These are phyloP conservation scores for Drosophila vallismaia DNA, from an alignment of 2,888 invertebrate genomes.

Conservation along the genomic window DNA sequence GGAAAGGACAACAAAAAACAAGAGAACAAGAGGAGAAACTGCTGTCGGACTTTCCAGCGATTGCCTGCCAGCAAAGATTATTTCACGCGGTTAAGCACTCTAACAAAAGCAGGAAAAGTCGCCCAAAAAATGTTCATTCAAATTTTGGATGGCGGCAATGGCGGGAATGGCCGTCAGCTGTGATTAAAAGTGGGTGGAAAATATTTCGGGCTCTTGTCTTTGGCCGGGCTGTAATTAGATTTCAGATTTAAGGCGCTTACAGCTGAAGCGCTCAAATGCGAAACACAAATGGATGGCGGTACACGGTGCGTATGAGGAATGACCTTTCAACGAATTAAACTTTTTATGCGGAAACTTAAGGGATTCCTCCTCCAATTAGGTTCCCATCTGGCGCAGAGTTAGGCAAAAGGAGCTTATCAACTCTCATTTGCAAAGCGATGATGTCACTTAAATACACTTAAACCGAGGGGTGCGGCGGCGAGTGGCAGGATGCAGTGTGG, in stretches of 20 bases:
- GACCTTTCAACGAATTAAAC: neutral
- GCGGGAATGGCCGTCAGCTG: slow-evolving; percentile 59
- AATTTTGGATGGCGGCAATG: slow-evolving; percentile 43
- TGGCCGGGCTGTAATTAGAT: slow-evolving; percentile 71
- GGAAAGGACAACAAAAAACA: slow-evolving; percentile 32
- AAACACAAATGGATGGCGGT: slow-evolving; percentile 41
- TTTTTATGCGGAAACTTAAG: neutral
- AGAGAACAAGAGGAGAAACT: slow-evolving; percentile 5
- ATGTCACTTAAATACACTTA: slow-evolving; percentile 58
- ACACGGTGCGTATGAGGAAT: slow-evolving; percentile 9
- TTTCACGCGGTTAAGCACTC: slow-evolving; percentile 80
- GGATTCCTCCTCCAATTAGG: slow-evolving; percentile 62
- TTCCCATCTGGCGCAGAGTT: slow-evolving; percentile 64
- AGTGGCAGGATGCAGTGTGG: slow-evolving; percentile 39
- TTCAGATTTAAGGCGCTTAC: slow-evolving; percentile 73
- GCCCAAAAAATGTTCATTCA: slow-evolving; percentile 37
- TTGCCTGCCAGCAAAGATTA: slow-evolving; percentile 75
- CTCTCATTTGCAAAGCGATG: slow-evolving; percentile 59
- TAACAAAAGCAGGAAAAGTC: slow-evolving; percentile 44
- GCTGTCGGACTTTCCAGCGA: slow-evolving; percentile 23
- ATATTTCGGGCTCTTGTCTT: slow-evolving; percentile 67
- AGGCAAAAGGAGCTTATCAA: slow-evolving; percentile 46
- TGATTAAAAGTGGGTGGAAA: slow-evolving; percentile 59
- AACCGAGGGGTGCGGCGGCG: neutral
- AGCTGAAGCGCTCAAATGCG: slow-evolving; percentile 56